phyloP scores from a whole-genome alignment of 2,888 invertebrate genomes.

The Hydropsyche betteni region DNA sequence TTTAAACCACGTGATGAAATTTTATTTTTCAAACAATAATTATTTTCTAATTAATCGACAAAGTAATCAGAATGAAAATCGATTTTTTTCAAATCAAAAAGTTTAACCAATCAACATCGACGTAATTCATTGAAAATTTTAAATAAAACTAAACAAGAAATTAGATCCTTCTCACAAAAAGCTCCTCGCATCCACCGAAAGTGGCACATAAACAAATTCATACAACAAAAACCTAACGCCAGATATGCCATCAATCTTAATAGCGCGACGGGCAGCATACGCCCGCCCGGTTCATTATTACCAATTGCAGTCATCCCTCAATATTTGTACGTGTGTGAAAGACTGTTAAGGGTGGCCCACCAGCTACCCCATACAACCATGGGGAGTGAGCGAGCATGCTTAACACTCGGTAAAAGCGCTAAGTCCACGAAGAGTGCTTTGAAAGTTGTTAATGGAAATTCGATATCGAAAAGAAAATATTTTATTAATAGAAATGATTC shows the following conservation, averaged over 20 bases:
- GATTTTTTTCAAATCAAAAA: no score
- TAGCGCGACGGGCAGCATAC: slow-evolving; percentile 50
- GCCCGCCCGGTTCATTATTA: slow-evolving; percentile 47
- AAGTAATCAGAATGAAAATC: no score
- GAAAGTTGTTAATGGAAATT: no score
- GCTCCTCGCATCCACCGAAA: background rate
- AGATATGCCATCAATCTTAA: slow-evolving; percentile 51
- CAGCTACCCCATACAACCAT: slow-evolving; percentile 31
- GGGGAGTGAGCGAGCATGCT: slow-evolving; percentile 13
- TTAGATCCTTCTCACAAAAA: background rate
- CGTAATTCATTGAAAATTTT: no score
- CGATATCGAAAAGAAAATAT: no score
- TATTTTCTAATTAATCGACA: no score
- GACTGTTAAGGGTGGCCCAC: slow-evolving; percentile 31
- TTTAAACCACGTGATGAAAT: no score
- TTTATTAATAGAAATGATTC: no score
- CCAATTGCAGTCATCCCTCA: slow-evolving; percentile 28
- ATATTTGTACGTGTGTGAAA: background rate
- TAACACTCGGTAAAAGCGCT: background rate
- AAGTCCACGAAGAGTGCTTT: background rate
- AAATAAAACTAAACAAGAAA: no score
- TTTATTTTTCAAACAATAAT: no score
- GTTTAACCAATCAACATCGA: no score
- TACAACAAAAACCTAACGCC: slow-evolving; percentile 29
- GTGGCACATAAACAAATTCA: slow-evolving; percentile 37